Evolutionary conservation across 2,113 vertebrate species (phyloP), one percentile per base, ranked within the genome.

Genomic region (Gallinago jamesoni): DNA sequence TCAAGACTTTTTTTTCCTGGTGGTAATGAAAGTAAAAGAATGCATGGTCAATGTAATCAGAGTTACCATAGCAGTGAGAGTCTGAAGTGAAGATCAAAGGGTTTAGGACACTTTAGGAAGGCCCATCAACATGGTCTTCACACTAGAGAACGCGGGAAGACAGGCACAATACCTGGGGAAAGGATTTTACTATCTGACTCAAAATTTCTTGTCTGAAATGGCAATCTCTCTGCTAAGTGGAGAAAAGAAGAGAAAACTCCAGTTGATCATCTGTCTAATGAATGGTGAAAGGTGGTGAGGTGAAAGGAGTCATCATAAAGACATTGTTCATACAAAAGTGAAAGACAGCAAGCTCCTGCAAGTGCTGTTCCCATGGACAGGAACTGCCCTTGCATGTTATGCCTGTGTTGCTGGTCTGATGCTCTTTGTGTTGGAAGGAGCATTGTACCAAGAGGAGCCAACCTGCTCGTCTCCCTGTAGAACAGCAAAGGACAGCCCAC

Each of bases 351-450:
- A 45, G 16, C 3, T 62, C 12, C 21, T 87, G 17, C 1, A 2
- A 37, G 41, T n/a, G 16, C 22, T 0, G 1, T 81, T 84, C 27
- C 62, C 14, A 31, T 2, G 7, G 41, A 24, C 7, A 30, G 24
- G 62, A 68, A 2, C 1, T 76, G 50, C 2, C 30, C 24, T 22
- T 62, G n/a, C 7, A 2, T 6, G 6, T n/a, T 47, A 14, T 14
- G 14, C 12, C 33, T 8, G 18, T 24, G 10, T 17, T 57, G 9
- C 30, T 31, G 28, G 4, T 45, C 31, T 73, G 30, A 73, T 39
- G 20, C 22, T 56, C 17, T 16, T 22, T 0, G 1, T 11, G 12
- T 28, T 14, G 2, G 19, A 50, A 45, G 10, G 7, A 50, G 1
- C 10, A 18, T 22, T 55, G 4, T 35, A 52, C 8, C 8, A 48